phyloP scores from a whole-genome alignment of 2,888 invertebrate species.

The Cybosia mesomella region DNA sequence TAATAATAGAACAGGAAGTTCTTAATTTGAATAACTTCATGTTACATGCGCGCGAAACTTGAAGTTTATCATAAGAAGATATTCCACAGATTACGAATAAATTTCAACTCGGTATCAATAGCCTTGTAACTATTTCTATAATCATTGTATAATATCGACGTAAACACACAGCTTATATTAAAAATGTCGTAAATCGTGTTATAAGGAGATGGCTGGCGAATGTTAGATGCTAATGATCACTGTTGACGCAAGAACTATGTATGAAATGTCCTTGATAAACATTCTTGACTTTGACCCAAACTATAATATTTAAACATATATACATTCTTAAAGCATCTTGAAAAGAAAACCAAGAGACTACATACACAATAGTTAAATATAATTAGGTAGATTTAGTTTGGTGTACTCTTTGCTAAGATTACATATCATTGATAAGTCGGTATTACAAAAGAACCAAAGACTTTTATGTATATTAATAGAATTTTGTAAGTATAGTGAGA shows the following conservation, averaged over 20 bases:
- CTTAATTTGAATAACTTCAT: not conserved
- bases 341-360: not conserved
- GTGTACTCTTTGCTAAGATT: no score
- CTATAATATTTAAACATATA: conserved; percentile 3
- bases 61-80: not conserved
- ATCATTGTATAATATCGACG: conserved; percentile 11
- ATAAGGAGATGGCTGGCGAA: not conserved
- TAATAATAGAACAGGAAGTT: no score
- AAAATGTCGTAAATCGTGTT: conserved; percentile 13
- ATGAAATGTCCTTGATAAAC: conserved; percentile 34
- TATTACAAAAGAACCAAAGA: no score
- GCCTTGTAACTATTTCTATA: conserved; percentile 2
- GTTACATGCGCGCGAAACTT: not conserved
- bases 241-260: conserved; percentile 29
- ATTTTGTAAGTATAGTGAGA: no score
- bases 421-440: no score
- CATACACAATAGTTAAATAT: no score
- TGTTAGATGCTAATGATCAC: conserved; percentile 5
- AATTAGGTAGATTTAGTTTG: no score
- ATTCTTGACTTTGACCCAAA: conserved; percentile 45
- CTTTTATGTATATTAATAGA: no score
- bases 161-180: conserved; percentile 23
- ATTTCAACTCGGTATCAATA: not conserved
- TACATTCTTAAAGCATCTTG: not conserved
- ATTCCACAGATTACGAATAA: conserved; percentile 4